Percentiles rank a stretch among this genome's conserved stretches.
phyloP scores from a whole-genome alignment of 1,140 invertebrate genomes.

The Gonatopus flavifemur region DNA sequence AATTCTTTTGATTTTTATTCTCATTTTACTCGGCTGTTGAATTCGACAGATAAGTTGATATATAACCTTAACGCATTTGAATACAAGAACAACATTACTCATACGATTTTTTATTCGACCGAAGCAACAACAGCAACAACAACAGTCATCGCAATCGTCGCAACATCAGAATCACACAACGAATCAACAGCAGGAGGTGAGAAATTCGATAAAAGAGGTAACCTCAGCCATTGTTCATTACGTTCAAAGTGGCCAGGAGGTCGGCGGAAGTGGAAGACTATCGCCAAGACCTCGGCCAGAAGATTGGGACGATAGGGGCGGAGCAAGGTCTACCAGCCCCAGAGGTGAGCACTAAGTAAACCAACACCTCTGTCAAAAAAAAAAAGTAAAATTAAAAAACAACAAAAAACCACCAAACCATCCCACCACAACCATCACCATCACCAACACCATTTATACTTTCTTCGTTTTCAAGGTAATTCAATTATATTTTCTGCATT shows the following conservation, averaged over 20 bases:
- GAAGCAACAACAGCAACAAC: conserved; percentile 20
- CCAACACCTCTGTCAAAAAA: conserved; percentile 37
- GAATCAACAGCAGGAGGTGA: conserved; percentile 75
- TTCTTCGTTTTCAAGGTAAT: conserved; percentile 52
- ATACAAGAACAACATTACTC: too few species aligned
- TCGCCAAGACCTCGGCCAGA: conserved; percentile 53
- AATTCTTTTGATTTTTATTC: too few species aligned
- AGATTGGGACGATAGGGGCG: conserved; percentile 54
- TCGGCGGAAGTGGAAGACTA: conserved; percentile 46
- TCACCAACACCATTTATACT: conserved; percentile 50
- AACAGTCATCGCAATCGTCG: conserved; percentile 33
- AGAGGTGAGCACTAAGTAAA: conserved; percentile 58
- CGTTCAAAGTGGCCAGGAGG: conserved; percentile 73
- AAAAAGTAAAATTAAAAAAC: conserved; percentile 17
- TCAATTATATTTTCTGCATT: conserved; percentile 37
- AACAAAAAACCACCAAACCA: conserved; percentile 36
- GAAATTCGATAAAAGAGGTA: conserved; percentile 87
- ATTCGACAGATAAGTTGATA: too few species aligned
- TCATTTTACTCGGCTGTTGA: too few species aligned
- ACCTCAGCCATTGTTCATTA: conserved; percentile 92
- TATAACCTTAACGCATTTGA: too few species aligned
- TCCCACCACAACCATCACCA: conserved; percentile 39
- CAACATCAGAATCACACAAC: conserved; percentile 44
- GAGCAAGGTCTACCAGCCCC: conserved; percentile 54
- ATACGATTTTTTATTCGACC: too few species aligned